Evolutionary conservation across 2,113 vertebrate genomes (phyloP), one percentile per base, ranked within the genome.

Genomic region (Colistium nudipinnis): DNA sequence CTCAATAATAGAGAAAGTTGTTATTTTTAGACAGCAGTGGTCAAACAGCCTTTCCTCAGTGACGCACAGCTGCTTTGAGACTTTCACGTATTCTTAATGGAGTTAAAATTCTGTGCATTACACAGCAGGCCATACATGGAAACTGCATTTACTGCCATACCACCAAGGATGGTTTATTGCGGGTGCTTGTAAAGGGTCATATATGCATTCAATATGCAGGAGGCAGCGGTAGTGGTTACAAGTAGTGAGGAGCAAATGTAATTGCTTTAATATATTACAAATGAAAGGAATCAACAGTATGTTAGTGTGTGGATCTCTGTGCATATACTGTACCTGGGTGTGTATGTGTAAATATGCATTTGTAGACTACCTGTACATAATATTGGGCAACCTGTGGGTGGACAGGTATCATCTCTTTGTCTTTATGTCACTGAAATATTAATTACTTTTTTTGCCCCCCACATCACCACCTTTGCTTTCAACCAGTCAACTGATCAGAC

Each of bases 21-120:
- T 68, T 83, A 87, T 86, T 89, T 87, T 87, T 74, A 86, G 77
- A 69, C 45, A 31, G 16, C 13, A 49, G 44, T 39, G 70, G 59
- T 45, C 47, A 53, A 53, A 6, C 13, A 27, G 16, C 19, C 17
- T 39, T 84, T 52, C 16, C 62, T 78, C 51, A 78, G 20, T 44
- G 60, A 64, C 72, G 60, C 22, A 6, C 62, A 62, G 54, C 52
- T 68, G 62, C 12, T 62, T 16, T 55, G 56, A 52, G 36, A 53
- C 17, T 57, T 38, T 36, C 35, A 38, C n/a, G 62, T 43, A 33
- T 7, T 4, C 1, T 10, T 14, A 38, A 28, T 24, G 22, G 35
- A 41, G 6, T 28, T 55, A 20, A 35, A 54, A 14, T n/a, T 36
- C 3, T 19, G 35, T 25, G 19, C 45, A 33, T 43, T 43, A 16